Conservation (phyloP, 2,888 invertebrate species). For the Drosophila putrida region DNA sequence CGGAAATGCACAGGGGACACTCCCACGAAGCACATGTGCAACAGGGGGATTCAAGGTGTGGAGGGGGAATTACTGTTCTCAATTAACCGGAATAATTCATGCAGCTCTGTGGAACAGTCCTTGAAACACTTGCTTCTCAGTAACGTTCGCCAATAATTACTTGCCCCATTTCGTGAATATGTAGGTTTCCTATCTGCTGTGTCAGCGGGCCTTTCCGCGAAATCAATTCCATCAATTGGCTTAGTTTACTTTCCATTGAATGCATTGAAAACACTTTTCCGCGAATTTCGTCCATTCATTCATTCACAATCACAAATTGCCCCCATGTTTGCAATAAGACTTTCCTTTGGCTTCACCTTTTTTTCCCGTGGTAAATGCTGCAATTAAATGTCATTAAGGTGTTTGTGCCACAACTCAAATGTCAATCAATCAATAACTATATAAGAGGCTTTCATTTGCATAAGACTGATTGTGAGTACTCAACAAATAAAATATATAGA, state of each 20-base stretch:
- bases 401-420: slow-evolving; percentile 24
- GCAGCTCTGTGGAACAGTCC: slow-evolving; percentile 28
- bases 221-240: slow-evolving; percentile 64
- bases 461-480: slow-evolving; percentile 13
- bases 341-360: slow-evolving; percentile 37
- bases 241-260: slow-evolving; percentile 55
- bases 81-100: slow-evolving; percentile 54
- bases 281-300: slow-evolving; percentile 47
- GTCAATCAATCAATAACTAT: slow-evolving; percentile 26
- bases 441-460: slow-evolving; percentile 22
- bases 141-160: slow-evolving; percentile 25
- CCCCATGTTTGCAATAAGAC: slow-evolving; percentile 15
- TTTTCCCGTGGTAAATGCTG: slow-evolving; percentile 44
- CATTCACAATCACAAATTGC: slow-evolving; percentile 26
- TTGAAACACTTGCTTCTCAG: slow-evolving; percentile 40
- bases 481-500: not conserved
- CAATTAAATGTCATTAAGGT: slow-evolving; percentile 57
- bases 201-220: slow-evolving; percentile 45
- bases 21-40: slow-evolving; percentile 15
- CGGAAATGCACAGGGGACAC: slow-evolving; percentile 62
- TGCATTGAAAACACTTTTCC: slow-evolving; percentile 54
- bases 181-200: not conserved
- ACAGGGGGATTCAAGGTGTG: not conserved
- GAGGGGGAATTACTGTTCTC: slow-evolving; percentile 22
- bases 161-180: slow-evolving; percentile 5